These are phyloP conservation scores for Acridotheres tristis DNA, from an alignment of 2,797 vertebrate genomes.

Conservation along the genomic window DNA sequence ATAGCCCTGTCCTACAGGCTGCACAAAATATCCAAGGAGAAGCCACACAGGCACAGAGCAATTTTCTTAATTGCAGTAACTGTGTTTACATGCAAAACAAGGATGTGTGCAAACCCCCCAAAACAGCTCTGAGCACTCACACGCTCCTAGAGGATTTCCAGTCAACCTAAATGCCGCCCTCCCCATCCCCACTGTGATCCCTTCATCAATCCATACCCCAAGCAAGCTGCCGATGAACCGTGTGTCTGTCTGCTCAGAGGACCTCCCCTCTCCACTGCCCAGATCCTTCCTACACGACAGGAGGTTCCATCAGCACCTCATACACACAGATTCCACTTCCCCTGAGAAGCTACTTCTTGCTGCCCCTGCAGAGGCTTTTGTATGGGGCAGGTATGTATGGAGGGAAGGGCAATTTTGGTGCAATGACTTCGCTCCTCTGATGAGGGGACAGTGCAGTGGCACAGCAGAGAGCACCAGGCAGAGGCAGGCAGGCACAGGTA, in stretches of 20 bases:
- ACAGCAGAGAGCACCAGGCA: not conserved
- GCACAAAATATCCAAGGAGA: not conserved
- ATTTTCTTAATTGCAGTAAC: not conserved
- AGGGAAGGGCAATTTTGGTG: not conserved
- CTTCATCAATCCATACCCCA: not conserved
- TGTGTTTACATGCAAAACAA: not conserved
- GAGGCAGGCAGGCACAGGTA: not conserved
- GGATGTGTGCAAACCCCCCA: not conserved
- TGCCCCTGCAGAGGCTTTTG: not conserved
- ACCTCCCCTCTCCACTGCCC: not conserved
- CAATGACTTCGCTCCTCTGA: not conserved
- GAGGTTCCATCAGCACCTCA: not conserved
- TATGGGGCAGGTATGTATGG: not conserved
- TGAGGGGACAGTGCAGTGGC: not conserved
- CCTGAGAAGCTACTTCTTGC: not conserved
- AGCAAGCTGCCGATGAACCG: rapidly evolving
- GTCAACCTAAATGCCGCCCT: not conserved
- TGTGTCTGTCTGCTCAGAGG: not conserved
- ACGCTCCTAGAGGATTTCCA: rapidly evolving
- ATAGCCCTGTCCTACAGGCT: not conserved
- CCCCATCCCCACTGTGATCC: rapidly evolving
- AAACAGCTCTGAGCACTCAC: not conserved
- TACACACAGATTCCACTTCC: not conserved
- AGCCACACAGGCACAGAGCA: not conserved
- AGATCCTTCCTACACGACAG: rapidly evolving